Evolutionary conservation across 2,888 invertebrate genomes (phyloP), one percentile per base, ranked within the genome.

Genomic region (Aleiodes alternator): DNA sequence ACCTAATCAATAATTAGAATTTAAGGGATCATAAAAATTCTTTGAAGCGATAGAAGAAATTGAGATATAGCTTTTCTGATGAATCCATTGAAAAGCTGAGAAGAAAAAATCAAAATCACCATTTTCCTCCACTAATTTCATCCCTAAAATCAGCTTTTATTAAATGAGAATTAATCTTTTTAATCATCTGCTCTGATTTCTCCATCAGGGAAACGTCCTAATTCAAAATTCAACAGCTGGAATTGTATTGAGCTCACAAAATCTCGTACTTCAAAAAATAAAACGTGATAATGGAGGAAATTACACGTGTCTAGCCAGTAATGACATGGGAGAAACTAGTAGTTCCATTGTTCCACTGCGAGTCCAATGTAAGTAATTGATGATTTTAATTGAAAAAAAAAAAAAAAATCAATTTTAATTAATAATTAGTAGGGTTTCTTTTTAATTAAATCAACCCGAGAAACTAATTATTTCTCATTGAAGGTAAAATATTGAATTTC

Each of bases 241-340:
- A 73, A 92, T 97, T 81, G 96, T 97, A 84, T 94, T 97, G 87
- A 96, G 96, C 90, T 96, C 96, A 79, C 95, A 96, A 90, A 96
- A 96, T 75, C 91, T 97, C 83, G 96, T 97, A 72, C 92, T 97
- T 73, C 97, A 97, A 90, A 94, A 94, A 83, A 95, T 97, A 84
- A 94, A 94, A 48, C 92, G 96, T 73, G 94, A 94, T 85, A 95
- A 96, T 85, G 95, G 95, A 78, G 97, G 97, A 5, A 94, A 94
- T 84, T 97, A 96, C 90, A 94, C 95, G 77, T 97, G 97, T 87
- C 91, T 94, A 75, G 96, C 96, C 29, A 94, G 94, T 81, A 97
- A 97, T 90, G 93, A 94, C 73, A 92, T 94, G 70, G 96, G 96
- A 12, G 96, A 96, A 89, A 95, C 95, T 5, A 93, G 94, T 79